These are phyloP conservation scores for Zosterops pallidus DNA, from an alignment of 2,113 vertebrate species.

Conservation along the genomic window DNA sequence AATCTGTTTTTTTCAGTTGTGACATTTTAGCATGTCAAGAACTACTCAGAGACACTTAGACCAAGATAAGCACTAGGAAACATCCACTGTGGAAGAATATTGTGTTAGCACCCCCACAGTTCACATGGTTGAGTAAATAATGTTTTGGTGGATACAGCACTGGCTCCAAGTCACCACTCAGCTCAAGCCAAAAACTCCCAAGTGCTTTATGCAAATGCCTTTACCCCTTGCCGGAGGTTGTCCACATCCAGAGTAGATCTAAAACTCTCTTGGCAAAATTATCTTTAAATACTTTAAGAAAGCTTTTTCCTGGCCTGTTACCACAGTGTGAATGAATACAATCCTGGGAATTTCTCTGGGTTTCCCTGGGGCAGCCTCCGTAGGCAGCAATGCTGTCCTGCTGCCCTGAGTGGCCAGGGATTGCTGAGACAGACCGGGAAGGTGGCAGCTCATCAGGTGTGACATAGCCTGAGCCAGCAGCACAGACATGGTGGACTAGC, in stretches of 20 bases:
- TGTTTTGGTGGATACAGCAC: not conserved
- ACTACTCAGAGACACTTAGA: not conserved
- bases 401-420: not conserved
- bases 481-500: not conserved
- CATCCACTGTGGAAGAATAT: not conserved
- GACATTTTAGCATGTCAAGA: not conserved
- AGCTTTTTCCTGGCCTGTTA: not conserved
- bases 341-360: not conserved
- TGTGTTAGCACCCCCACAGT: not conserved
- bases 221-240: not conserved
- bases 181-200: not conserved
- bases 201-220: not conserved
- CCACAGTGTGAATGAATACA: not conserved
- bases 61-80: slow-evolving; percentile 3
- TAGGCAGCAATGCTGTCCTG: fast-evolving
- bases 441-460: not conserved
- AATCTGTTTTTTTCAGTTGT: not conserved
- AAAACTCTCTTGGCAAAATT: not conserved
- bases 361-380: not conserved
- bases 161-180: not conserved
- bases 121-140: not conserved
- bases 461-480: not conserved
- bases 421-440: not conserved
- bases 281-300: not conserved
- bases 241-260: not conserved